Percentiles rank a stretch among this genome's conserved stretches.
These are phyloP conservation scores for Amphilophus citrinellus DNA, from an alignment of 2,113 vertebrate genomes.

Conservation along the genomic window DNA sequence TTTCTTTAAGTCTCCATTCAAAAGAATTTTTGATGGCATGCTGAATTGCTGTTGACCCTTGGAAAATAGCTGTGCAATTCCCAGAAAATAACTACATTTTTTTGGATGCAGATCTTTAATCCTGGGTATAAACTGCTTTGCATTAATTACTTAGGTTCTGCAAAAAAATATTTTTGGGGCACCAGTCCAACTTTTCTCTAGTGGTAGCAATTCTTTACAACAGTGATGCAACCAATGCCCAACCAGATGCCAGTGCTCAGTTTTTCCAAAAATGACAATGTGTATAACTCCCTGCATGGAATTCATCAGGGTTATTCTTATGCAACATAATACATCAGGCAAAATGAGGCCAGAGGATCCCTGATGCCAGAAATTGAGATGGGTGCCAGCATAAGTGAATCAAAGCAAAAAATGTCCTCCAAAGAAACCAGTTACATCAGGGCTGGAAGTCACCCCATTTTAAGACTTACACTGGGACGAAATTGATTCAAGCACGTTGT, in stretches of 20 bases:
- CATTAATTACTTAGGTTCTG: not conserved
- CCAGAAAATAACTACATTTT: not conserved
- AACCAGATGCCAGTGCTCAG: not conserved
- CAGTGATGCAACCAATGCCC: not conserved
- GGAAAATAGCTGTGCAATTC: not conserved
- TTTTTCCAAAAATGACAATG: not conserved
- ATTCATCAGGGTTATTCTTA: not conserved
- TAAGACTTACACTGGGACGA: not conserved
- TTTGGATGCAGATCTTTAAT: not conserved
- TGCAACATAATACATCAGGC: not conserved
- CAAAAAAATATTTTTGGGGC: not conserved
- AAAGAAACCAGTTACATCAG: not conserved
- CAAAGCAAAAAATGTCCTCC: not conserved
- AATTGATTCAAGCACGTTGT: not conserved
- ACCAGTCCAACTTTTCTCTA: not conserved
- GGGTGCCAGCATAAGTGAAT: slow-evolving; percentile 6
- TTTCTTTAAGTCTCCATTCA: not conserved
- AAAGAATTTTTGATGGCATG: not conserved
- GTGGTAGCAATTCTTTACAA: not conserved
- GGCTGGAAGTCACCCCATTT: not conserved
- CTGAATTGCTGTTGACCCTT: not conserved
- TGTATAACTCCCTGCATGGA: not conserved
- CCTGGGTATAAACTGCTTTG: not conserved
- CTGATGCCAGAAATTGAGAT: not conserved
- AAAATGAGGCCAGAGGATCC: not conserved